These are phyloP conservation scores for Podarcis lilfordi DNA, from an alignment of 2,797 vertebrate genomes.

Conservation along the genomic window DNA sequence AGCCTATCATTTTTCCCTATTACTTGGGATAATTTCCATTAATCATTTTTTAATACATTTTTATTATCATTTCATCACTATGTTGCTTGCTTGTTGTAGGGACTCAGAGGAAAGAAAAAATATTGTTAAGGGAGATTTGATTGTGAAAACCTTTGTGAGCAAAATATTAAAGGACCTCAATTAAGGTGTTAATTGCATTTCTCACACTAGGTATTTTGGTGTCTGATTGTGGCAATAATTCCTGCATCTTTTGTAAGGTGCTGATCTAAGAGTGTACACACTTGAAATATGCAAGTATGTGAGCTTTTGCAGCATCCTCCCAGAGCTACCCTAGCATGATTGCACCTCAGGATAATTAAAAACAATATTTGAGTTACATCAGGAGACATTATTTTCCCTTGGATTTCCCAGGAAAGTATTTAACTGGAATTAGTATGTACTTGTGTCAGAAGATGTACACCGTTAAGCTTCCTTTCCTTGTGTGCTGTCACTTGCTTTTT, in stretches of 20 bases:
- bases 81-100: neutral
- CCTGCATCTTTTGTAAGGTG: neutral
- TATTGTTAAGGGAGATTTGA: neutral
- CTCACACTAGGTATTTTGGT: neutral
- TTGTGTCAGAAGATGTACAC: neutral
- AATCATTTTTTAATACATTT: neutral
- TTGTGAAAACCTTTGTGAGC: neutral
- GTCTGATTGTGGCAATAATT: constrained; percentile 22
- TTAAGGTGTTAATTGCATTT: neutral
- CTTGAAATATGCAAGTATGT: no score
- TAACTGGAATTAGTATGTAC: neutral
- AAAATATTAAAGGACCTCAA: neutral
- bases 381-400: neutral
- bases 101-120: neutral
- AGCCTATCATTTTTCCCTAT: neutral
- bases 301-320: constrained; percentile 2
- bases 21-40: neutral
- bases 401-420: neutral
- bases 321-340: neutral
- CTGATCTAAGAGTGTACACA: neutral
- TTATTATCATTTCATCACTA: neutral
- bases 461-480: neutral
- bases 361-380: neutral
- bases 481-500: neutral
- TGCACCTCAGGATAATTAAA: neutral